Conservation (phyloP, 2,888 invertebrate species). For the Autographa pulchrina region DNA sequence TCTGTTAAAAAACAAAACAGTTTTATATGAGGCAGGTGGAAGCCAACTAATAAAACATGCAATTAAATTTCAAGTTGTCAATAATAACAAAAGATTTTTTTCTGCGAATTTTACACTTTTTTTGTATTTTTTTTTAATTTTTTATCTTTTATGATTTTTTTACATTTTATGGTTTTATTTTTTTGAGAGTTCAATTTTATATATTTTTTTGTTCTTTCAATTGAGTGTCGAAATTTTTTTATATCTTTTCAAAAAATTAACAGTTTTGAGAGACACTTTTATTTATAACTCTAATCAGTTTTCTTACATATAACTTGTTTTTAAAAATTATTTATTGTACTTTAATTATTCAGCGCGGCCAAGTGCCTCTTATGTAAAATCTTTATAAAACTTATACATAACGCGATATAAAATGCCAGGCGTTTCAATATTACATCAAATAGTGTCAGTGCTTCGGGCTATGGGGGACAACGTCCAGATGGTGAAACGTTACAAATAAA, state of each 20-base stretch:
- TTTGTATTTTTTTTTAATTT: conserved; percentile 65
- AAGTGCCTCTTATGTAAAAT: conserved; percentile 84
- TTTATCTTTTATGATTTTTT: conserved; percentile 65
- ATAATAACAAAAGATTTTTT: conserved; percentile 70
- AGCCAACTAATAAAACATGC: conserved; percentile 62
- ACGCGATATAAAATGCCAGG: conserved; percentile 76
- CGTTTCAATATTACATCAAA: conserved; percentile 65
- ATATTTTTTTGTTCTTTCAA: conserved; percentile 67
- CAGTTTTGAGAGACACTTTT: conserved; percentile 83
- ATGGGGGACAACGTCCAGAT: conserved; percentile 58
- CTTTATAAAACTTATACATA: conserved; percentile 85
- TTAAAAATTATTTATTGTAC: conserved; percentile 87
- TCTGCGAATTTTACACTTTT: conserved; percentile 67
- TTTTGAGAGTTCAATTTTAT: conserved; percentile 71
- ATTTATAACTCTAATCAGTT: conserved; percentile 80
- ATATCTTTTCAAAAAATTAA: conserved; percentile 80
- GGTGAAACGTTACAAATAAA: conserved; percentile 54
- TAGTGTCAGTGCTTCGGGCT: conserved; percentile 65
- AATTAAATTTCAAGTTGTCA: conserved; percentile 70
- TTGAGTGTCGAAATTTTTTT: conserved; percentile 71
- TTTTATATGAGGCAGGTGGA: conserved; percentile 55
- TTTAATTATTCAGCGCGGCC: conserved; percentile 81
- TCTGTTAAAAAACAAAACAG: conserved; percentile 50
- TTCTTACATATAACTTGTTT: conserved; percentile 82
- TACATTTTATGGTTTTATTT: conserved; percentile 65